Base-by-base conservation (phyloP, 2,888 invertebrate species). In the Sipha maydis region DNA sequence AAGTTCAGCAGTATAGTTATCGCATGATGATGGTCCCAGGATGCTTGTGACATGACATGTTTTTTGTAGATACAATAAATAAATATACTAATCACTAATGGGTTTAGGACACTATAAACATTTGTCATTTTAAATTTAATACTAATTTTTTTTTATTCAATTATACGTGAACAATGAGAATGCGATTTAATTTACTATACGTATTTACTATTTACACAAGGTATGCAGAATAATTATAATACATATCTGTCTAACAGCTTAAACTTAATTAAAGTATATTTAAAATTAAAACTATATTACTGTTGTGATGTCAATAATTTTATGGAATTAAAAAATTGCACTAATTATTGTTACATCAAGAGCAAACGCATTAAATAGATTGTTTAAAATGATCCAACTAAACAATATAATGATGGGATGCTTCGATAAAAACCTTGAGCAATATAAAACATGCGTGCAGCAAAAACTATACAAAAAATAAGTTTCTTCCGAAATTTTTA, bases 31-130 rank as follows among this genome's bases (percentile, higher is more conserved):
- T 28, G 41, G 76, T 67, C 28, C 31, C 78, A 56, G 85, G 85
- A 78, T 79, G 85, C 25, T 69, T 28, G 79, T 86, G 85, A 79
- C 79, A 79, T 78, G 71, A 54, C 56, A 56, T 69, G 78, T 54
- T 79, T 54, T 34, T 83, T 25, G 14, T 56, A 48, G 41, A 56
- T 82, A 69, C 28, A 69, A 41, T 73, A 83, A 73, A 83, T 73
- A 73, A 73, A 73, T 34, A 73, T 34, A 79, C 25, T 31, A 21
- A 56, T 25, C 54, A 31, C 48, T 19, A 11, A 28, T 19, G 28
- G 82, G 69, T 17, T 82, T 82, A 4, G 34, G n/a, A 54, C 34
- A 48, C 21, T 73, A 48, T 48, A 61, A 61, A 56, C 21, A 28
- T 54, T 19, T 31, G 17, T 31, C 11, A 8, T 67, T 67, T 11